Percentiles rank a stretch among this genome's conserved stretches.
Evolutionary conservation across 2,888 invertebrate genomes (phyloP).

Genomic region (Diplazon laetatorius): DNA sequence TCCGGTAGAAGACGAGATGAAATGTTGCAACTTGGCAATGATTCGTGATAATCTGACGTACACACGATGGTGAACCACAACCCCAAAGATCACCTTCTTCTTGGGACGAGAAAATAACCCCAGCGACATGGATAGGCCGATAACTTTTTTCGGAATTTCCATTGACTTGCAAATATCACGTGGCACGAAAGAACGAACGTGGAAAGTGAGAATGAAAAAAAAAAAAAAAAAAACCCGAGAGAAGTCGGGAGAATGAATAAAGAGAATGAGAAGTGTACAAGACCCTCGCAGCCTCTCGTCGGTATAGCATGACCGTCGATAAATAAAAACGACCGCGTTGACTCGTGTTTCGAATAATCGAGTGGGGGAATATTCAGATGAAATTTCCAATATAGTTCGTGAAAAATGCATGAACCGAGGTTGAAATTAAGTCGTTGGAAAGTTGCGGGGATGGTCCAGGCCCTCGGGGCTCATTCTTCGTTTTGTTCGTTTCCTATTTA

Average conservation of each 20-base stretch:
- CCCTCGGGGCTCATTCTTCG: slow-evolving; percentile 19
- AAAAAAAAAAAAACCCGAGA: too few species aligned
- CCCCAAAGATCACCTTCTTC: slow-evolving; percentile 37
- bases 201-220: slow-evolving; percentile 62
- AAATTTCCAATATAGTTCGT: slow-evolving; percentile 64
- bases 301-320: slow-evolving; percentile 65
- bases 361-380: slow-evolving; percentile 67
- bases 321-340: slow-evolving; percentile 68
- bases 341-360: slow-evolving; percentile 72
- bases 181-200: slow-evolving; percentile 53
- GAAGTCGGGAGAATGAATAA: slow-evolving; percentile 46
- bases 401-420: slow-evolving; percentile 66
- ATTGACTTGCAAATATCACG: slow-evolving; percentile 72
- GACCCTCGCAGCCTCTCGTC: slow-evolving; percentile 37
- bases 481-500: slow-evolving; percentile 23
- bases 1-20: slow-evolving; percentile 13
- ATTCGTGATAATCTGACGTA: slow-evolving; percentile 18
- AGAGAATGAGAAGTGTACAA: slow-evolving; percentile 54
- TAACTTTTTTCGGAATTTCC: slow-evolving; percentile 69
- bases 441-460: slow-evolving; percentile 42
- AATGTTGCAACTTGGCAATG: slow-evolving; percentile 45
- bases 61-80: slow-evolving; percentile 7
- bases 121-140: slow-evolving; percentile 72
- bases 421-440: slow-evolving; percentile 65
- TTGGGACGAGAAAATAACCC: slow-evolving; percentile 66